Conservation (phyloP, 2,797 vertebrate genomes). For the Molossus alvarezi region DNA sequence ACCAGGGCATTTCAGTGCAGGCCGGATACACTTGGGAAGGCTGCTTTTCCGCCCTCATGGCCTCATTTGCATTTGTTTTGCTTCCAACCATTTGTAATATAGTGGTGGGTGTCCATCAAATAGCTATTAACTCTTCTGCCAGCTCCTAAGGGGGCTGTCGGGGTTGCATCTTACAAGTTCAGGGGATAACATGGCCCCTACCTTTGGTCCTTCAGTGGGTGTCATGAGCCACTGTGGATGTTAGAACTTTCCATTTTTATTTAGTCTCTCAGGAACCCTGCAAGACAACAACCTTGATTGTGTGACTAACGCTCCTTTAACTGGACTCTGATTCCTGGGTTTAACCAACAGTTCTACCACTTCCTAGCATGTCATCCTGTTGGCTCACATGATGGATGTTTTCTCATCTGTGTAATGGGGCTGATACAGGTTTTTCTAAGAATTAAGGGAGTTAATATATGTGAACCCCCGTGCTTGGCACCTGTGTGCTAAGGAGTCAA, state of each 20-base stretch:
- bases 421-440: not conserved
- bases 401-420: not conserved
- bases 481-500: rapidly evolving
- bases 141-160: not conserved
- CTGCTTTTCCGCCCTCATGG: conserved; percentile 64
- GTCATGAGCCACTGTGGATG: not conserved
- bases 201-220: not conserved
- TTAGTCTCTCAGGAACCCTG: not conserved
- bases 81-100: conserved; percentile 62
- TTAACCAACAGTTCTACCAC: too few species aligned
- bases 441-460: not conserved
- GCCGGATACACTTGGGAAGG: conserved; percentile 68
- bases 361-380: not conserved
- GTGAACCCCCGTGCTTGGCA: too few species aligned
- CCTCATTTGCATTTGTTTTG: conserved; percentile 79
- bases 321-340: not conserved
- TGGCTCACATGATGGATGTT: not conserved
- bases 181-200: not conserved
- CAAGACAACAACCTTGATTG: not conserved
- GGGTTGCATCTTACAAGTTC: not conserved
- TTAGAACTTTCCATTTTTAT: not conserved
- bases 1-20: conserved; percentile 50
- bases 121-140: conserved; percentile 42
- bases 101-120: conserved; percentile 79
- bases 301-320: not conserved